Conservation (phyloP, 1,140 invertebrate genomes). For the Drosophila equinoxialis region DNA sequence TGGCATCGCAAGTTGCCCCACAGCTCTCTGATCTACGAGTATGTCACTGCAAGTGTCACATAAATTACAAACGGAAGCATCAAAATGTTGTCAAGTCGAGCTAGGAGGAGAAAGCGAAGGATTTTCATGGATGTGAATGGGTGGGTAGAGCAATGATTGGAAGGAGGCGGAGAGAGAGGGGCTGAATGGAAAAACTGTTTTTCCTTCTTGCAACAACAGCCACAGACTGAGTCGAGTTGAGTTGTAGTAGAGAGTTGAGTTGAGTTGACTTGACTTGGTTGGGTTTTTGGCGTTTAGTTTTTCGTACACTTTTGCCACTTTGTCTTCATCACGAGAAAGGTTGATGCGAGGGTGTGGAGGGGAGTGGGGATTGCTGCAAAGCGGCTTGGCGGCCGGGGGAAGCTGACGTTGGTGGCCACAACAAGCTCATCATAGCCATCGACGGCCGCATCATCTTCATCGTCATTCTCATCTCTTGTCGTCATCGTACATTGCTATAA, state of each 20-base stretch:
- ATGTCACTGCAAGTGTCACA: slow-evolving; percentile 75
- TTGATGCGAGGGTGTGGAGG: neutral
- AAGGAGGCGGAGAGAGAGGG: no score
- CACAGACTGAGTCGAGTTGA: slow-evolving; percentile 12
- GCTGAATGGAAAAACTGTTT: neutral
- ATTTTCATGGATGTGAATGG: neutral
- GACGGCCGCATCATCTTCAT: slow-evolving; percentile 63
- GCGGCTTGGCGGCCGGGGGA: neutral
- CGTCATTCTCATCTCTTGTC: slow-evolving; percentile 52
- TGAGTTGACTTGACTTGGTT: slow-evolving; percentile 35
- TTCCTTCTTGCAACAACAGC: slow-evolving; percentile 5
- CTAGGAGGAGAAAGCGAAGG: slow-evolving; percentile 5
- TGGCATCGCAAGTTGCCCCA: slow-evolving; percentile 45
- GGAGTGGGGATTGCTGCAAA: neutral
- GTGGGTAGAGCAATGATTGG: no score
- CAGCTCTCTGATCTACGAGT: slow-evolving; percentile 56
- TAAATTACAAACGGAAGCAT: slow-evolving; percentile 80
- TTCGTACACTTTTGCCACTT: slow-evolving; percentile 66
- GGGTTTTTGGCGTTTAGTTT: slow-evolving; percentile 67
- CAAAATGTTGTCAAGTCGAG: slow-evolving; percentile 71
- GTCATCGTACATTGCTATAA: slow-evolving; percentile 77
- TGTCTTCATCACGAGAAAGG: slow-evolving; percentile 63
- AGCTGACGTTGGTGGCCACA: slow-evolving; percentile 46
- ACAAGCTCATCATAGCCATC: slow-evolving; percentile 76
- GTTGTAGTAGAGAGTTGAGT: neutral